Conservation (phyloP, 2,113 vertebrate species). For the Chiloscyllium plagiosum region DNA sequence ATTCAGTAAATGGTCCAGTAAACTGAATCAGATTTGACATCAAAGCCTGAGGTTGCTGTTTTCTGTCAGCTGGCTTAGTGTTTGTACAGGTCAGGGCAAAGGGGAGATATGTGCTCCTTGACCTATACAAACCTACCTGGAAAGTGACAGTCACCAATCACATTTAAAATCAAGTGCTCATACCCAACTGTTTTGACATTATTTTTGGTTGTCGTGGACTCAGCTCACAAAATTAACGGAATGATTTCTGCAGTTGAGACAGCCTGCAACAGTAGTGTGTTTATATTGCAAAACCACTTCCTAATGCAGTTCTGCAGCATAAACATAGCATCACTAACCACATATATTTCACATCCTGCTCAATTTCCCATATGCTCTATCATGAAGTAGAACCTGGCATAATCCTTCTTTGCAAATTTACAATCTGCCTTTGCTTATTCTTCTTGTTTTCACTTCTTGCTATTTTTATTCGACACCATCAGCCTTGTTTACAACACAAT, state of each 20-base stretch:
- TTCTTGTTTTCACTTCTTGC: neutral
- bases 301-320: neutral
- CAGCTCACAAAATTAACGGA: neutral
- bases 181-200: neutral
- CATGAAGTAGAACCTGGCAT: neutral
- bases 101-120: neutral
- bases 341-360: conserved; percentile 11
- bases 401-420: neutral
- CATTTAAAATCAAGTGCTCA: conserved; percentile 13
- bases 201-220: neutral
- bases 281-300: conserved; percentile 5
- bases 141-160: neutral
- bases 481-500: neutral
- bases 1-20: neutral
- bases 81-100: neutral
- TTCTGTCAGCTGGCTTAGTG: neutral
- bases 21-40: neutral
- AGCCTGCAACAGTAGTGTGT: neutral
- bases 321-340: neutral
- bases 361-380: neutral
- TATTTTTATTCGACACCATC: neutral
- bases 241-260: conserved; percentile 2
- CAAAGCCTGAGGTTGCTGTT: neutral
- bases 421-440: conserved; percentile 1
- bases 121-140: neutral